Base-by-base conservation (phyloP, 1,140 invertebrate species). In the Trissolcus basalis region DNA sequence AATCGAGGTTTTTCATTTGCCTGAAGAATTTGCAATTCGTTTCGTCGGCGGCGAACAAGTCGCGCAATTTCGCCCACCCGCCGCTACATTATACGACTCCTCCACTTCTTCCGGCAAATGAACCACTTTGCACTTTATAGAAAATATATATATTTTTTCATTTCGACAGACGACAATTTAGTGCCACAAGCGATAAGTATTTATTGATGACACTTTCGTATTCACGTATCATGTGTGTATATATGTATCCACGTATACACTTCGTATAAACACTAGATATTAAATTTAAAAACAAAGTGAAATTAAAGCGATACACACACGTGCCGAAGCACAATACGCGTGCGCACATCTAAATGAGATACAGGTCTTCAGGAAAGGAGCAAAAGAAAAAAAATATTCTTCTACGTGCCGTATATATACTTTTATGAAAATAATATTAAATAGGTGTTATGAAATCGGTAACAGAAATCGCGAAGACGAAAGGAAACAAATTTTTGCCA, bases 321-420 rank as follows among this genome's bases (percentile, higher is more conserved):
- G 70, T 70, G 27, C 12, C 33, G 16, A 58, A 55, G 70, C 53
- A 65, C 68, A 67, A 59, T 73, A 61, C 10, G 39, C 50, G 45
- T 41, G 50, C 58, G 39, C 55, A 55, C 75, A 77, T 74, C n/a
- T n/a, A n/a, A n/a, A 59, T 50, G 13, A 50, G 10, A 50, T 5
- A 32, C 10, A 16, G 33, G 19, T 27, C 19, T 27, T 27, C 2
- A 49, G 33, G 43, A 61, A 41, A 54, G 35, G 9, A 60, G 48
- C 50, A 54, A 35, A 50, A 71, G n/a, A 48, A 48, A 48, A 48
- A 14, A 41, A 12, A 82, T 85, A 85, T 85, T 86, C 82, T 85
- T 85, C 80, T 82, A 85, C 81, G 84, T 85, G 84, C 82, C 82
- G 83, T 85, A 84, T 83, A n/a, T n/a, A 78, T 83, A 79, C 72